Conservation (phyloP, 2,888 invertebrate genomes). For the Epirrhoe tristata region DNA sequence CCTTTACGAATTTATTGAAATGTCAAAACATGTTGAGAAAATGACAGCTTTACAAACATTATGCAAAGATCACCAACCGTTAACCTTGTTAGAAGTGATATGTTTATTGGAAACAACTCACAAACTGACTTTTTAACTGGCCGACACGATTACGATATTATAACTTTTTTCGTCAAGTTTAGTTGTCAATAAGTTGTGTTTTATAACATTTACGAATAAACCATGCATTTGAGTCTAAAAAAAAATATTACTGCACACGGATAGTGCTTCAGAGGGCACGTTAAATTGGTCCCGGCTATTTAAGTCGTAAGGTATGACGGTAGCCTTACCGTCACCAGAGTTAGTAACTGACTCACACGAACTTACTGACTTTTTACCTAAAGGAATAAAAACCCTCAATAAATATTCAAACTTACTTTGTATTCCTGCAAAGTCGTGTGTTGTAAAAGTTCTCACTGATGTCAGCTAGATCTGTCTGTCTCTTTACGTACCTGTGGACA, state of each 20-base stretch:
- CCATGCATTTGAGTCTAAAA: too few species aligned
- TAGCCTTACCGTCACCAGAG: too few species aligned
- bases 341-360: too few species aligned
- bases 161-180: not conserved
- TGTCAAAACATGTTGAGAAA: conserved; percentile 28
- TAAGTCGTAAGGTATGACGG: too few species aligned
- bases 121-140: conserved; percentile 2
- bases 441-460: not conserved
- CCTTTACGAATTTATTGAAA: conserved; percentile 36
- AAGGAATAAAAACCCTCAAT: too few species aligned
- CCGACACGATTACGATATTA: conserved; percentile 1
- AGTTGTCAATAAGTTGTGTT: not conserved
- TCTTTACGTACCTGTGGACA: conserved; percentile 36
- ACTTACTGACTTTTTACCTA: too few species aligned
- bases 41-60: conserved; percentile 31
- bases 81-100: conserved; percentile 38
- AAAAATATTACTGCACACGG: too few species aligned
- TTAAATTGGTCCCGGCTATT: too few species aligned
- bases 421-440: not conserved
- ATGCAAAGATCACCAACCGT: conserved; percentile 36
- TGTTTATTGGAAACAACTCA: conserved; percentile 37
- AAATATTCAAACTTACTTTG: not conserved
- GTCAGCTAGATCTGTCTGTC: not conserved
- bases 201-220: not conserved
- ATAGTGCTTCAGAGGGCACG: too few species aligned